Conservation (phyloP, 2,113 vertebrate species). For the Prolemur simus region DNA sequence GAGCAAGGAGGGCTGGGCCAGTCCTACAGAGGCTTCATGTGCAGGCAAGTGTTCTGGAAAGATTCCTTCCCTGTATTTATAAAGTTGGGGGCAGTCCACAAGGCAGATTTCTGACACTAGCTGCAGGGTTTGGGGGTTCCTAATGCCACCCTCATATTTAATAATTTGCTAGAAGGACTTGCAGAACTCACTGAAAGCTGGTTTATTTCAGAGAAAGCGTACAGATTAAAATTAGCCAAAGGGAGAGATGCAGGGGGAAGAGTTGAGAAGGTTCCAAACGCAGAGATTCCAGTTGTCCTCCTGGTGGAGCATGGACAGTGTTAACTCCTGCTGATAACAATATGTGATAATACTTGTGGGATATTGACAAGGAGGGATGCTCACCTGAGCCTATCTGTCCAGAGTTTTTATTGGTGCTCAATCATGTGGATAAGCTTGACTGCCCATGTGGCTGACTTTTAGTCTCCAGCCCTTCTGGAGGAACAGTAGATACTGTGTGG, state of each 20-base stretch:
- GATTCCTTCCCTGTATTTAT: not conserved
- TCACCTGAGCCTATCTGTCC: not conserved
- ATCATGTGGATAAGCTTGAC: not conserved
- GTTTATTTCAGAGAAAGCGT: not conserved
- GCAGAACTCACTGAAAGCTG: not conserved
- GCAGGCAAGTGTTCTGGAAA: not conserved
- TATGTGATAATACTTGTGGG: rapidly evolving
- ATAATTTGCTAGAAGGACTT: not conserved
- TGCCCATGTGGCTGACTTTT: not conserved
- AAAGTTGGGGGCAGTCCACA: not conserved
- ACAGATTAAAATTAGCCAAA: not conserved
- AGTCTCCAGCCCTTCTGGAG: not conserved
- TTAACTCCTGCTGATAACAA: not conserved
- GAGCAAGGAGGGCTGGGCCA: not conserved
- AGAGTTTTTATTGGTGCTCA: not conserved
- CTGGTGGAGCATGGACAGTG: not conserved
- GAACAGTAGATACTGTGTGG: not conserved
- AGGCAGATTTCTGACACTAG: not conserved
- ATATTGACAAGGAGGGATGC: not conserved
- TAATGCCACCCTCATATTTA: not conserved
- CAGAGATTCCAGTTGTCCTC: not conserved
- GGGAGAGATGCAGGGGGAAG: not conserved
- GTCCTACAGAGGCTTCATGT: not conserved
- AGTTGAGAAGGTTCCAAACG: not conserved
- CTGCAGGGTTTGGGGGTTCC: too few species aligned